Evolutionary conservation across 1,140 invertebrate genomes (phyloP).

Genomic region (Papilio polytes): DNA sequence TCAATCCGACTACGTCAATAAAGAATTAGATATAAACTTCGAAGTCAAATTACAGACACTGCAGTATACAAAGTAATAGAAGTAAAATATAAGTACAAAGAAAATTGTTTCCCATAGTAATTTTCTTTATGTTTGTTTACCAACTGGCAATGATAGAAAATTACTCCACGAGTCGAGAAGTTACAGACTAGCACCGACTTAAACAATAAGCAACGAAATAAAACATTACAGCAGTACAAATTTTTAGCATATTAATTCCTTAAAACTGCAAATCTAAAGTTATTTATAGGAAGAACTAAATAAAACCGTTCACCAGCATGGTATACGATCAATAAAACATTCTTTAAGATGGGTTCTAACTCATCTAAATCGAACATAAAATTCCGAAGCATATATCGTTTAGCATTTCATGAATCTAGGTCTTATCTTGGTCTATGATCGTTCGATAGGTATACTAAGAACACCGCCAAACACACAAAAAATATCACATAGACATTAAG

Average conservation of each 20-base stretch:
- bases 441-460: too few relatives aligned
- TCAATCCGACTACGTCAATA: background rate
- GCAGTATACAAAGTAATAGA: background rate
- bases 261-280: background rate
- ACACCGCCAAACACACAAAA: too few relatives aligned
- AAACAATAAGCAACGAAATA: constrained; percentile 9
- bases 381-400: too few relatives aligned
- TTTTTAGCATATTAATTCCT: constrained; percentile 3
- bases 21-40: background rate
- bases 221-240: background rate
- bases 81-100: background rate
- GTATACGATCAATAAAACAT: too few relatives aligned
- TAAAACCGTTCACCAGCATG: too few relatives aligned
- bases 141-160: background rate
- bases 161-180: constrained; percentile 4
- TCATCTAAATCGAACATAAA: too few relatives aligned
- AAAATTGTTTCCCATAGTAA: background rate
- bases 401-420: too few relatives aligned
- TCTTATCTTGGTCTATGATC: too few relatives aligned
- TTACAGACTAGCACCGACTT: constrained; percentile 6
- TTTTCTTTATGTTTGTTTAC: constrained; percentile 20
- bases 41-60: background rate
- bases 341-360: too few relatives aligned
- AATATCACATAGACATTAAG: too few relatives aligned
- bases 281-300: background rate